Evolutionary conservation across 2,888 invertebrate genomes (phyloP).

Genomic region (Scaptomyza polygonia): DNA sequence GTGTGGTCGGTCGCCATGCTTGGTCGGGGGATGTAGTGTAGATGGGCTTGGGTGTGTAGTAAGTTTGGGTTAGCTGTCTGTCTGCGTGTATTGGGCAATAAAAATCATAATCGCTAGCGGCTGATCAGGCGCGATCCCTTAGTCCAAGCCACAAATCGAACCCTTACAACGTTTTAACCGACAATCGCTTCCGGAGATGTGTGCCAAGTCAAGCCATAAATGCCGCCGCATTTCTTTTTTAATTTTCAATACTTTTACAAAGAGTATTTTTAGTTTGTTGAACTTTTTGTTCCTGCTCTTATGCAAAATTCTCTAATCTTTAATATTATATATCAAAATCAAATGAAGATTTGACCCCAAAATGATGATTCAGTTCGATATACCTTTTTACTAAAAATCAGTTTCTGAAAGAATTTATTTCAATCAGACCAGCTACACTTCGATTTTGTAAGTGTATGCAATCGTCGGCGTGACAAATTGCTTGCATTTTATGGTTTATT

Average conservation of each 20-base stretch:
- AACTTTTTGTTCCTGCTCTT: not conserved
- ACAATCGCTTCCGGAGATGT: conserved; percentile 81
- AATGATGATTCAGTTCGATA: too few species aligned
- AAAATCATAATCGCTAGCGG: conserved; percentile 70
- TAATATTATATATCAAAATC: too few species aligned
- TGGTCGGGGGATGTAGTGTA: not conserved
- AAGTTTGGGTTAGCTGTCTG: not conserved
- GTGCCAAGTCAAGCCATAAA: conserved; percentile 59
- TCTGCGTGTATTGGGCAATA: conserved; percentile 28
- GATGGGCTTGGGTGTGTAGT: not conserved
- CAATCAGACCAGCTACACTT: too few species aligned
- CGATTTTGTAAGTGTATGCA: not conserved
- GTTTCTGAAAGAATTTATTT: too few species aligned
- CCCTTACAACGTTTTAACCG: conserved; percentile 21
- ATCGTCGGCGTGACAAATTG: not conserved
- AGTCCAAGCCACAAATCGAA: conserved; percentile 31
- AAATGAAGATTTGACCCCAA: too few species aligned
- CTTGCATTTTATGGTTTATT: not conserved
- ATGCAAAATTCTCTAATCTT: too few species aligned
- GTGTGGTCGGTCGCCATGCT: conserved; percentile 40
- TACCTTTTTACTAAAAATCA: too few species aligned
- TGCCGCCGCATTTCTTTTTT: conserved; percentile 5
- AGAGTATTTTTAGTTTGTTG: not conserved
- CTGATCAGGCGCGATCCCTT: conserved; percentile 63
- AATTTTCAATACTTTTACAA: not conserved